A percentile compares a stretch with the other conserved stretches of the same genome.
Evolutionary conservation across 2,888 invertebrate genomes (phyloP).

Genomic region (Ornithoptera priamus): DNA sequence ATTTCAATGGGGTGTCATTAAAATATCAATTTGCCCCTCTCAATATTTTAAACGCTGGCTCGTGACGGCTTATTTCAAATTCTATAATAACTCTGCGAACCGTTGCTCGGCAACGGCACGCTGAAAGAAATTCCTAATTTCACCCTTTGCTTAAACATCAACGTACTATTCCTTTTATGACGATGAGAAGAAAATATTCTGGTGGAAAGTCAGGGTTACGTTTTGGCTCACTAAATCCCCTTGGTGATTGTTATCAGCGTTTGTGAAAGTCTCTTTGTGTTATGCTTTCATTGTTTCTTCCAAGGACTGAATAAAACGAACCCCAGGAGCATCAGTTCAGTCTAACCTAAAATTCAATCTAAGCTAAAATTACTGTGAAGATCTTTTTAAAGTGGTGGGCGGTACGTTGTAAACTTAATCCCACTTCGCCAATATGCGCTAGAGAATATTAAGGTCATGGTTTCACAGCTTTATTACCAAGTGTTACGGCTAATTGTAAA

Average conservation of each 20-base stretch:
- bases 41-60: conserved; percentile 27
- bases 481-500: background rate
- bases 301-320: background rate
- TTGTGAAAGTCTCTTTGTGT: too few relatives aligned
- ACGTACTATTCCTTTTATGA: too few relatives aligned
- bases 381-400: conserved; percentile 1
- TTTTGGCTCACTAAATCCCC: too few relatives aligned
- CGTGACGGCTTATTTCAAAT: conserved; percentile 32
- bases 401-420: conserved; percentile 19
- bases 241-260: too few relatives aligned
- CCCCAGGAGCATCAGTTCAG: background rate
- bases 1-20: conserved; percentile 22
- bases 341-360: conserved; percentile 19
- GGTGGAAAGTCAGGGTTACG: too few relatives aligned
- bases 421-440: conserved; percentile 12
- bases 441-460: background rate
- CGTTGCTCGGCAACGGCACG: conserved; percentile 69
- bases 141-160: conserved; percentile 45
- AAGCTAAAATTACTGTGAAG: conserved; percentile 2
- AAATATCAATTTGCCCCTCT: conserved; percentile 28
- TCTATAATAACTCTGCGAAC: conserved; percentile 32
- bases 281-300: conserved; percentile 24
- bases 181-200: too few relatives aligned
- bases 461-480: background rate
- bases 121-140: conserved; percentile 50